phyloP scores from a whole-genome alignment of 1,140 invertebrate species.

The Ladona fulva region DNA sequence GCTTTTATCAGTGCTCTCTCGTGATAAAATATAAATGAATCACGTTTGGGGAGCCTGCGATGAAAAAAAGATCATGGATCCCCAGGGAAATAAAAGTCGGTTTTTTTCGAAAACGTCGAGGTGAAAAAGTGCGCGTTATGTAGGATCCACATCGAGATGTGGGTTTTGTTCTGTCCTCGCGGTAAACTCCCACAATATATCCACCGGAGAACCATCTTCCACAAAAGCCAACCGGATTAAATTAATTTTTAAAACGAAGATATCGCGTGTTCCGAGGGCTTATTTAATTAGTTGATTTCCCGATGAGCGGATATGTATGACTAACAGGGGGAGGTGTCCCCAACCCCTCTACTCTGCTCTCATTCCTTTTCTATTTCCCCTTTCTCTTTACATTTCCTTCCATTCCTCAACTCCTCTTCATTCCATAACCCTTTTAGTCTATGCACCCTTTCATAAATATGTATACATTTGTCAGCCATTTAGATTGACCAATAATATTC shows the following conservation, averaged over 20 bases:
- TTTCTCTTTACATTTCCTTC: not conserved
- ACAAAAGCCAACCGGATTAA: not conserved
- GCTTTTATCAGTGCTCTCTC: not conserved
- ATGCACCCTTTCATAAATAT: too few relatives aligned
- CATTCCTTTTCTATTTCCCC: not conserved
- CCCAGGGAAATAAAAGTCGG: not conserved
- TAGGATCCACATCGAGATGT: not conserved
- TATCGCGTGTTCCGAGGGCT: not conserved
- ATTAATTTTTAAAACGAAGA: not conserved
- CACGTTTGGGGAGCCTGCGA: not conserved
- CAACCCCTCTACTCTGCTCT: too few relatives aligned
- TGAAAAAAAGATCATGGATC: not conserved
- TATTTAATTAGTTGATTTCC: slow-evolving; percentile 7
- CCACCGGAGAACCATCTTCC: not conserved
- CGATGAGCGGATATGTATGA: not conserved
- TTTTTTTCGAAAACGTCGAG: not conserved
- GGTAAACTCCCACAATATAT: not conserved
- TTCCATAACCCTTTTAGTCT: not conserved
- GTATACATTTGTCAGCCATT: too few relatives aligned
- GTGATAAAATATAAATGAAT: not conserved
- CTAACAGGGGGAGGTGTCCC: not conserved
- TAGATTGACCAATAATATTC: too few relatives aligned
- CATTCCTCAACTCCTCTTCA: not conserved
- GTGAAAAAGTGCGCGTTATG: not conserved
- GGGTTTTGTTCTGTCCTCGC: not conserved